Evolutionary conservation across 2,888 invertebrate species (phyloP), one percentile per base, ranked within the genome.

Genomic region (Limenitis camilla): DNA sequence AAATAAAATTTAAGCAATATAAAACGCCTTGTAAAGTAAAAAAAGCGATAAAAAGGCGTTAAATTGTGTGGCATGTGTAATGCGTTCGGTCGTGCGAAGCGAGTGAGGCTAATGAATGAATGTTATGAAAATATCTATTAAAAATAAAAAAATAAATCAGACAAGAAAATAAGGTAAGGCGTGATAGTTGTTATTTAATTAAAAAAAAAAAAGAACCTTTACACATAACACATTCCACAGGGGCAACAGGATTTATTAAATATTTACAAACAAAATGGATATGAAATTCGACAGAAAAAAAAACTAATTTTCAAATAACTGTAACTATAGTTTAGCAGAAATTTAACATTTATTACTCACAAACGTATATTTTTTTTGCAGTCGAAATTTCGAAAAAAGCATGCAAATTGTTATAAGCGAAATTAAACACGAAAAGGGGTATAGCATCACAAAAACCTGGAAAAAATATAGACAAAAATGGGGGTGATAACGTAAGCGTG

Each of bases 151-250:
- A 6, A 42, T 30, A 29, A 35, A 33, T 19, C 19, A 19, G 19
- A 19, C 19, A 19, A 2, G 19, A 19, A 19, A 19, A 19, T 19
- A 19, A 19, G 3, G 44, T 47, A 39, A 46, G 46, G 29, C 46
- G 31, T 41, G 31, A 38, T 30, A n/a, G 29, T 38, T 30, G 45
- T 36, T 32, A n/a, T 10, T 30, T 33, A 19, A n/a, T n/a, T n/a
- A n/a, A n/a, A n/a, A n/a, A n/a, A n/a, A n/a, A 42, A 38, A 56
- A 52, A 62, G 68, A 73, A 63, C 61, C 55, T 71, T 59, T 72
- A 80, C 79, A 81, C 80, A 82, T 67, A 74, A 82, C 82, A 82
- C 81, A 79, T 74, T 70, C 79, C 81, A 81, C 80, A 76, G 54
- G 49, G 41, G 56, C 49, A 52, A 53, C 29, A 41, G 36, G 29